These are phyloP conservation scores for Ophion costatus DNA, from an alignment of 2,888 invertebrate genomes.

Conservation along the genomic window DNA sequence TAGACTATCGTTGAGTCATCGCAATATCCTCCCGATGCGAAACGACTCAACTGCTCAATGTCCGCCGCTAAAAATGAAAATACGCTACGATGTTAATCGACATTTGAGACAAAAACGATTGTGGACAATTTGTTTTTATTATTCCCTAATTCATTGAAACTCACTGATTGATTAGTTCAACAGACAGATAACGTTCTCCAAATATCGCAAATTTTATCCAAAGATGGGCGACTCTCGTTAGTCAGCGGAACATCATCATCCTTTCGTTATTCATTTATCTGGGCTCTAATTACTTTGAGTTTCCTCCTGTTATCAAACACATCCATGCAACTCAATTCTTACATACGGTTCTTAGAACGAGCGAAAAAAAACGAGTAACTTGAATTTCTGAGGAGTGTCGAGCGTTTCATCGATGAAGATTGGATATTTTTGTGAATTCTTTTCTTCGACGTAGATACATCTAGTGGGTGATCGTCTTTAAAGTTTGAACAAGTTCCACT, in stretches of 20 bases:
- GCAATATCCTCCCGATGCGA: conserved; percentile 93
- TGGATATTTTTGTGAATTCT: neutral
- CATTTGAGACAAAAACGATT: neutral
- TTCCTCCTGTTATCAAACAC: neutral
- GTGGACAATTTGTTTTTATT: neutral
- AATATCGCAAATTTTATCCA: neutral
- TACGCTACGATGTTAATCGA: conserved; percentile 4
- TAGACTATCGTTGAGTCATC: conserved; percentile 94
- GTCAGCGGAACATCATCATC: neutral
- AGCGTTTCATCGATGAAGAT: neutral
- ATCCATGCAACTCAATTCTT: neutral
- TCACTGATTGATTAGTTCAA: neutral
- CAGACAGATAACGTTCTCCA: neutral
- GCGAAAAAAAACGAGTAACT: neutral
- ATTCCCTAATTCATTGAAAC: neutral
- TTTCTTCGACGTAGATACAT: neutral
- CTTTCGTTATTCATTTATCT: neutral
- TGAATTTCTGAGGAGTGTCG: neutral
- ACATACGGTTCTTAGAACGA: neutral
- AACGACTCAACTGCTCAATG: conserved; percentile 92
- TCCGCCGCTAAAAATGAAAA: conserved; percentile 87
- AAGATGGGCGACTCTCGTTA: neutral
- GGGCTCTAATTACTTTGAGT: neutral
- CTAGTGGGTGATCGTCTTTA: neutral
- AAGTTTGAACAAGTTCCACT: neutral